Base-by-base conservation (phyloP, 2,113 vertebrate genomes). In the Brachionichthys hirsutus region DNA sequence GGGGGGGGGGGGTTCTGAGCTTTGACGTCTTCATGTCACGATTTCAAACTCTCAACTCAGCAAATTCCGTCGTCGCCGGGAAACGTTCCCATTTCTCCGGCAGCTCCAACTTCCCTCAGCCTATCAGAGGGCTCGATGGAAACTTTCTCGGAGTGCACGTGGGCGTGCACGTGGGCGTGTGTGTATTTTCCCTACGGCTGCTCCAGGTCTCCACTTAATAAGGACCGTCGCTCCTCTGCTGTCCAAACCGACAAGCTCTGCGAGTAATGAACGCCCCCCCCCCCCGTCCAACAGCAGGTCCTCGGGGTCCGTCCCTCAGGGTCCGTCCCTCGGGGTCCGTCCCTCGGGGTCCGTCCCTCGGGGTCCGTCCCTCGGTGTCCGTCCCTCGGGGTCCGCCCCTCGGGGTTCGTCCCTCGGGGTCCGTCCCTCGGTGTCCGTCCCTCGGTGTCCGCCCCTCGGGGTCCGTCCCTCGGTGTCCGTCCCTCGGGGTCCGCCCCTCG, bases 261-360 rank as follows among this genome's bases (percentile, higher is more conserved):
- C 84, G 88, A 89, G 88, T 88, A 90, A 89, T 90, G 90, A 87
- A 86, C 86, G 78, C 86, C 86, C 90, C 80, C 83, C 80, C 84
- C 77, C 75, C 79, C 79, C 82, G 84, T 87, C 79, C 79, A 85
- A 68, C 82, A 77, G 78, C 82, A 81, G 76, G 69, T 67, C 74
- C 74, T 76, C 84, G 65, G 63, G 81, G 84, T 85, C 82, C 83
- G 82, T 73, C 73, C 73, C 84, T 86, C n/a, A n/a, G n/a, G n/a
- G n/a, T n/a, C n/a, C n/a, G n/a, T n/a, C n/a, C n/a, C n/a, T n/a
- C n/a, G n/a, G n/a, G n/a, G n/a, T n/a, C n/a, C n/a, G n/a, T n/a
- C n/a, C n/a, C n/a, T n/a, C n/a, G n/a, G n/a, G n/a, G n/a, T n/a
- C n/a, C n/a, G n/a, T n/a, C n/a, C n/a, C n/a, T n/a, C n/a, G n/a